Evolutionary conservation across 2,797 vertebrate genomes (phyloP).

Genomic region (Parauchenoglanis punctatus): DNA sequence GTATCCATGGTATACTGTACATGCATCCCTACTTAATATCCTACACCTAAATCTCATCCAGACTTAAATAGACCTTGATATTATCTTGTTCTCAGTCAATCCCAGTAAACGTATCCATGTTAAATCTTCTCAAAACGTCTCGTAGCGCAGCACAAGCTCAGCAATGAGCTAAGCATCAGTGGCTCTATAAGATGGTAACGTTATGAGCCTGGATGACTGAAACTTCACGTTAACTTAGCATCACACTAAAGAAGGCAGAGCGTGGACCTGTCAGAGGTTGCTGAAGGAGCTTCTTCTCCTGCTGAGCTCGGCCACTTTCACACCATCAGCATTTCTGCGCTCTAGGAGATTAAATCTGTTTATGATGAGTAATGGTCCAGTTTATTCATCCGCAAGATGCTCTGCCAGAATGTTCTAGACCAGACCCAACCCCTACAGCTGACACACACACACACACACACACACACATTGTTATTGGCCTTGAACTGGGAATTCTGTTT

Average conservation of each 20-base stretch:
- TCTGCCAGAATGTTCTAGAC: neutral
- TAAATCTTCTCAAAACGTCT: neutral
- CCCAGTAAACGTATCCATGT: neutral
- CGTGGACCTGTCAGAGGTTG: constrained; percentile 14
- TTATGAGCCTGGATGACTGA: neutral
- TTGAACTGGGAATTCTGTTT: constrained; percentile 2
- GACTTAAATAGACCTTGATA: neutral
- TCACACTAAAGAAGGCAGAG: constrained; percentile 6
- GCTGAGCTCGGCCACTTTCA: constrained; percentile 37
- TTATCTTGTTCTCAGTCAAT: neutral
- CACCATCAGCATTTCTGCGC: constrained; percentile 42
- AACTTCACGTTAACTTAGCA: constrained; percentile 2
- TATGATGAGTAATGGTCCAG: constrained; percentile 50
- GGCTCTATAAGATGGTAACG: neutral
- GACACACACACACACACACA: constrained; percentile 50
- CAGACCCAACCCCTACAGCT: constrained; percentile 24
- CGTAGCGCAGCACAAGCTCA: neutral
- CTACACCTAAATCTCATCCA: neutral
- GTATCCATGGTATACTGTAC: neutral
- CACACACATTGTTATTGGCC: neutral
- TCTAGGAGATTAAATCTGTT: constrained; percentile 46
- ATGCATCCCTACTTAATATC: neutral
- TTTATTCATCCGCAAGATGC: constrained; percentile 34
- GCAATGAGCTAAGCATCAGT: neutral
- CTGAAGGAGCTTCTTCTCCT: constrained; percentile 14